A percentile compares a stretch with the other conserved stretches of the same genome.
Conservation (phyloP, 2,888 invertebrate genomes). For the Epinotia bilunana region DNA sequence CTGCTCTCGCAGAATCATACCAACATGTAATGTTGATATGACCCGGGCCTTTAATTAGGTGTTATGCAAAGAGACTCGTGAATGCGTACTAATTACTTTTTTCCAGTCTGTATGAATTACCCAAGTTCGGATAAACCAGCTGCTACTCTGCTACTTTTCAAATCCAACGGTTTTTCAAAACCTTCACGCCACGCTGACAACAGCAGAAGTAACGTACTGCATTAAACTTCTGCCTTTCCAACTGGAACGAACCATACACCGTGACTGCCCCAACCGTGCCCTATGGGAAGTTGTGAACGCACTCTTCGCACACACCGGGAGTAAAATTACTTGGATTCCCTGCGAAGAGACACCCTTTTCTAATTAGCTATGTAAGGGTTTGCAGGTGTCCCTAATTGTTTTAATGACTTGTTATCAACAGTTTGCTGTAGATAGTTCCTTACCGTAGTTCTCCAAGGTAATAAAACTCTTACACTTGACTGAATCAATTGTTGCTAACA, state of each 20-base stretch:
- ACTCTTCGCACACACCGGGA: not conserved
- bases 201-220: constrained; percentile 40
- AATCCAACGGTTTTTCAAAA: constrained; percentile 37
- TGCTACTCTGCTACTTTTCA: constrained; percentile 14
- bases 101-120: not conserved
- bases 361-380: not conserved
- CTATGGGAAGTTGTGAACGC: constrained; percentile 52
- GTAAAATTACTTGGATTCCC: constrained; percentile 2
- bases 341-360: constrained; percentile 10
- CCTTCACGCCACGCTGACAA: constrained; percentile 11
- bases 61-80: too few relatives aligned
- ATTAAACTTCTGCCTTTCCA: constrained; percentile 58
- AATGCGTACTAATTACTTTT: too few relatives aligned
- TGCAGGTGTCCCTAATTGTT: constrained; percentile 36
- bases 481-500: not conserved
- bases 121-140: not conserved
- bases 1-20: not conserved
- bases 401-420: constrained; percentile 24
- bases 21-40: too few relatives aligned
- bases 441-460: not conserved
- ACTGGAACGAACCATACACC: constrained; percentile 62
- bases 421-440: not conserved
- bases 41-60: too few relatives aligned
- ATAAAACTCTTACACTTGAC: not conserved
- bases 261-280: constrained; percentile 67